phyloP scores from a whole-genome alignment of 2,888 invertebrate genomes.

The Hirtodrosophila alboralis region DNA sequence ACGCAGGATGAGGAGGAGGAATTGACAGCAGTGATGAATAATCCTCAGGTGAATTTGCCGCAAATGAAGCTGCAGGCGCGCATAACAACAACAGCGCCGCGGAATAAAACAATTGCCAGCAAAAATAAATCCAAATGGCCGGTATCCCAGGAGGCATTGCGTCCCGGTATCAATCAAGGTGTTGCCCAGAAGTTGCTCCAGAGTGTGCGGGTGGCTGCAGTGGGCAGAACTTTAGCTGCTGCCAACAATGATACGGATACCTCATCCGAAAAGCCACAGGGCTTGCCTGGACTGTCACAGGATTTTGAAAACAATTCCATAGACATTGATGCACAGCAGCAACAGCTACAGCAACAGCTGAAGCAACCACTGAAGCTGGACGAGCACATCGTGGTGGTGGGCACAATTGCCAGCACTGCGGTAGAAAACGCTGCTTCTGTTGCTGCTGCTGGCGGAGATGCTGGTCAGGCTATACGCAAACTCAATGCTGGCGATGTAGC shows the following conservation, averaged over 20 bases:
- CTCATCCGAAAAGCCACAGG: conserved; percentile 80
- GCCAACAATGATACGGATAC: conserved; percentile 36
- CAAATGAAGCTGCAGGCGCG: conserved; percentile 37
- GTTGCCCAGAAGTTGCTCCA: conserved; percentile 50
- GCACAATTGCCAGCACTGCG: conserved; percentile 67
- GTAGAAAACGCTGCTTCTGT: no score
- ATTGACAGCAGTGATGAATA: conserved; percentile 76
- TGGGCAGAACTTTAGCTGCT: conserved; percentile 15
- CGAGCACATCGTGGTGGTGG: conserved; percentile 62
- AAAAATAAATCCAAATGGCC: conserved; percentile 82
- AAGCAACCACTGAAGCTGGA: conserved; percentile 57
- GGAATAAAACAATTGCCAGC: conserved; percentile 76
- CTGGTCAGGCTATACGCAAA: conserved; percentile 65
- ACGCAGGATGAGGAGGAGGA: conserved; percentile 64
- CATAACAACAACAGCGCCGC: conserved; percentile 69
- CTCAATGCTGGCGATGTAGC: conserved; percentile 72
- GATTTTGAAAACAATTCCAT: conserved; percentile 84
- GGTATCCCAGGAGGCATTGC: conserved; percentile 73
- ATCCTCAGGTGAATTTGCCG: conserved; percentile 67
- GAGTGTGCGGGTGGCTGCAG: conserved; percentile 33
- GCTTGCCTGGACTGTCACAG: conserved; percentile 74
- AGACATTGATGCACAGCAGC: conserved; percentile 78
- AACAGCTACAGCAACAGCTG: conserved; percentile 34
- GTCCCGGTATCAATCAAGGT: conserved; percentile 37
- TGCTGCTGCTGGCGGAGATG: conserved; percentile 58